Conservation (phyloP, 2,113 vertebrate genomes). For the Malurus cyaneus region DNA sequence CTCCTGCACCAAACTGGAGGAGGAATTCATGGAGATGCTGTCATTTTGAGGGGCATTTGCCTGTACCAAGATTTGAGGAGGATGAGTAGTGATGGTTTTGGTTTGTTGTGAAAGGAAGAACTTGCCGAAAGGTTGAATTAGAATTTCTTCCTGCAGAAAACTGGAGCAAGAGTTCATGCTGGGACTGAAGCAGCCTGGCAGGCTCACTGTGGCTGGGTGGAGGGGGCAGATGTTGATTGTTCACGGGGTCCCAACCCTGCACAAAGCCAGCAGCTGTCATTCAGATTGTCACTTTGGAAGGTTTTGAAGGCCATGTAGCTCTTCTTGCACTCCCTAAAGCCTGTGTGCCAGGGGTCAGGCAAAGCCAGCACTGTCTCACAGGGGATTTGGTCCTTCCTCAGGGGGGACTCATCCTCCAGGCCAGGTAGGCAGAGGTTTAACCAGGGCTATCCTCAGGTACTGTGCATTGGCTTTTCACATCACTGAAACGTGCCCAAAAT, state of each 20-base stretch:
- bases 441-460: background rate
- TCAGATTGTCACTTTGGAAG: background rate
- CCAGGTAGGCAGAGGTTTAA: background rate
- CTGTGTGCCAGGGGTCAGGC: background rate
- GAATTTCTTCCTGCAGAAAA: background rate
- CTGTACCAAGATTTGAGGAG: background rate
- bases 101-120: background rate
- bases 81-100: background rate
- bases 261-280: background rate
- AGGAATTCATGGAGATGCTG: background rate
- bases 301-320: background rate
- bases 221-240: background rate
- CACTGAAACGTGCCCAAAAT: background rate
- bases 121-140: background rate
- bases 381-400: background rate
- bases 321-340: background rate
- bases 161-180: background rate
- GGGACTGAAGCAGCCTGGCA: background rate
- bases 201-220: background rate
- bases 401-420: background rate
- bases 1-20: background rate
- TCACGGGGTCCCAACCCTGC: background rate
- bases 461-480: background rate
- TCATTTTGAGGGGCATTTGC: background rate
- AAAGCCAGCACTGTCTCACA: background rate